A percentile compares a stretch with the other conserved stretches of the same genome.
Evolutionary conservation across 2,888 invertebrate genomes (phyloP).

Genomic region (Drosophila fungiperda): DNA sequence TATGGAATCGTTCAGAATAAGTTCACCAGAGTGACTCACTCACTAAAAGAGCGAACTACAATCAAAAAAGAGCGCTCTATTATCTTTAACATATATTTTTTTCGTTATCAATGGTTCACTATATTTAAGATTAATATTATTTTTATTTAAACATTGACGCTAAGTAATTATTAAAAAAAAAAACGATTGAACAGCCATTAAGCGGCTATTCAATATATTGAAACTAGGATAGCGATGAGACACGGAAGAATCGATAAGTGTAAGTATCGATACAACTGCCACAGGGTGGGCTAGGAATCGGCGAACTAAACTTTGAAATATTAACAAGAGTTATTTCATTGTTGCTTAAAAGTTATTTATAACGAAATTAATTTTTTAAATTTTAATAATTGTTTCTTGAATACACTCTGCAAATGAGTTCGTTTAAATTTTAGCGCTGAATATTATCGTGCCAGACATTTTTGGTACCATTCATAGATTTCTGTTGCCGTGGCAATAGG

Average conservation of each 20-base stretch:
- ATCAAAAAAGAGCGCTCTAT: not conserved
- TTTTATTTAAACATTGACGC: not conserved
- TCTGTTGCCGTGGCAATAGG: conserved; percentile 31
- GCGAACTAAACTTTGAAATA: not conserved
- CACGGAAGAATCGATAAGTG: not conserved
- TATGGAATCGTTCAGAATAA: conserved; percentile 25
- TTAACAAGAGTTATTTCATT: not conserved
- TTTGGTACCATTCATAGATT: conserved; percentile 2
- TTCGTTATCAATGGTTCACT: not conserved
- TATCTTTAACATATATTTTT: not conserved
- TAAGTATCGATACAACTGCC: not conserved
- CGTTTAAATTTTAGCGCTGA: conserved; percentile 24
- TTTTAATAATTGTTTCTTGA: not conserved
- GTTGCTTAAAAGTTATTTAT: not conserved
- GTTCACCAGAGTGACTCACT: not conserved
- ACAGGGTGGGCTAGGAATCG: not conserved
- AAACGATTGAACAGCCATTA: not conserved
- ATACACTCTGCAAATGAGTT: not conserved
- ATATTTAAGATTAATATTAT: not conserved
- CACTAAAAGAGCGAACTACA: not conserved
- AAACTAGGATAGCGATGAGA: not conserved
- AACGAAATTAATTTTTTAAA: not conserved
- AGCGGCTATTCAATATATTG: not conserved
- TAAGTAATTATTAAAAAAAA: not conserved
- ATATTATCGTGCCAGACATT: conserved; percentile 17